Evolutionary conservation across 2,113 vertebrate species (phyloP), one percentile per base, ranked within the genome.

Genomic region (Miniopterus natalensis): DNA sequence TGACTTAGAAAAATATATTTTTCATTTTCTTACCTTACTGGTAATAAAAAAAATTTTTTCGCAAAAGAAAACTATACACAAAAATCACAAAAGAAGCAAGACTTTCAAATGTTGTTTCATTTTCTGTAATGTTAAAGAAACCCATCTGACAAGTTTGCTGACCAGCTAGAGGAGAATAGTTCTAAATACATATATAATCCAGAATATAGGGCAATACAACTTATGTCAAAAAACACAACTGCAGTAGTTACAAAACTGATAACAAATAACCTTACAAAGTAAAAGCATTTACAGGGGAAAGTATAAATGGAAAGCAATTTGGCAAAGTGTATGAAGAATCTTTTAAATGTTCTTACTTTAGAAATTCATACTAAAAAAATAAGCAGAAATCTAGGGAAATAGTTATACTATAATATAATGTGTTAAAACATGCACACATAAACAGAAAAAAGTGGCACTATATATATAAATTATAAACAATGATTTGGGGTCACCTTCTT

Each of bases 31-130:
- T 61, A 85, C n/a, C n/a, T 70, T 78, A 45, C 3, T 70, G 53
- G 18, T 90, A 83, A 18, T 31, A 59, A 51, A 78, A 17, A 75
- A 53, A 73, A 55, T 47, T 40, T 29, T 65, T 7, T 79, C 51
- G 31, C n/a, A 7, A 40, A 83, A 89, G 49, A 68, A 89, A 78
- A 59, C 5, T 36, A 63, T 29, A 88, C 15, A 77, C 12, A 85
- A 84, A 71, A 84, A 79, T 83, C 45, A 85, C 17, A 95, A 83
- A 81, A 74, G 27, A 94, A 75, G 47, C 1, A 18, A 90, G 70
- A 57, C 49, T 70, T 31, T 5, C 71, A 23, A 70, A 57, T 49
- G 36, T 21, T 45, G 13, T 40, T 61, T 93, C 31, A 36, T 79
- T 68, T 68, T 55, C 6, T 13, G 15, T 70, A 78, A 87, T 61